Evolutionary conservation across 2,113 vertebrate genomes (phyloP).

Genomic region (Oreochromis aureus): DNA sequence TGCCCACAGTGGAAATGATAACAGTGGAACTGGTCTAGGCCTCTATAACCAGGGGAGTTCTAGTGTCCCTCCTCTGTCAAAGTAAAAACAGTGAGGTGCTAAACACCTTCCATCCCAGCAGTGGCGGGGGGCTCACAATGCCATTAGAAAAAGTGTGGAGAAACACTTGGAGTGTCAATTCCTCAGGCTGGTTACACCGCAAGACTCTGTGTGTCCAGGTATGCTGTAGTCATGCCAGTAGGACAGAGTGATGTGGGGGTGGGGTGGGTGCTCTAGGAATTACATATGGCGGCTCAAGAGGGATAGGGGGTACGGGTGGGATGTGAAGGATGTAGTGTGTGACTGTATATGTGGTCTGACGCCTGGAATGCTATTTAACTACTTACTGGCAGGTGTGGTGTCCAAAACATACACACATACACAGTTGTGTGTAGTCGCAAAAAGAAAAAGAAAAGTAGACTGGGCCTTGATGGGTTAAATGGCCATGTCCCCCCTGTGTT

Average conservation of each 20-base stretch:
- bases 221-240: conserved; percentile 23
- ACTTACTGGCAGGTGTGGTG: conserved; percentile 29
- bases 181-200: conserved; percentile 60
- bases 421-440: not conserved
- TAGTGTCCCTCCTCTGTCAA: conserved; percentile 61
- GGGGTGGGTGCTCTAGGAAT: conserved; percentile 27
- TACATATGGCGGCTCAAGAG: conserved; percentile 24
- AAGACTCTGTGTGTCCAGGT: conserved; percentile 38
- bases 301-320: not conserved
- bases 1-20: conserved; percentile 60
- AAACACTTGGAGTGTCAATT: conserved; percentile 58
- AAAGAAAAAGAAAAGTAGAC: conserved; percentile 57
- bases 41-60: conserved; percentile 52
- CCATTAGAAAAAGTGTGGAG: conserved; percentile 66
- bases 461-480: conserved; percentile 69
- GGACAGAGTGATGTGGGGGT: conserved; percentile 19
- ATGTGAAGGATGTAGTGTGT: conserved; percentile 1
- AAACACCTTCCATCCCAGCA: conserved; percentile 73
- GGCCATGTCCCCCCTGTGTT: conserved; percentile 66
- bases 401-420: conserved; percentile 1
- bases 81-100: conserved; percentile 73
- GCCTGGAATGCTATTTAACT: conserved; percentile 38
- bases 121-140: conserved; percentile 63
- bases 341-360: conserved; percentile 35
- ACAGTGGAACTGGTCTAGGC: conserved; percentile 48